Conservation (phyloP, 2,888 invertebrate genomes). For the Trissolcus japonicus region DNA sequence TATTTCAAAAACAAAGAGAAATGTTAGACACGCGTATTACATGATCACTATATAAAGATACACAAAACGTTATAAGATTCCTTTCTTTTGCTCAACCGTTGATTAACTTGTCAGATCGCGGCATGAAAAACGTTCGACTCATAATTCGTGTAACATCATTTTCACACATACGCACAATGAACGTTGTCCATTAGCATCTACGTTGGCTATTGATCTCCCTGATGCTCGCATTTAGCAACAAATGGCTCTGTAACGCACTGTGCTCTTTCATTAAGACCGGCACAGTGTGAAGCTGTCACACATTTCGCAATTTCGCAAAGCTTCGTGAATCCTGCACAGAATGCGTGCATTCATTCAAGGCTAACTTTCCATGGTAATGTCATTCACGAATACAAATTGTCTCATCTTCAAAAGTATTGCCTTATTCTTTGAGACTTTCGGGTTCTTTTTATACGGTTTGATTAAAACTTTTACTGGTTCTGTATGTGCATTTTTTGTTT, state of each 20-base stretch:
- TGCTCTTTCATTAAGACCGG: slow-evolving; percentile 48
- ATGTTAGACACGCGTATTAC: no score
- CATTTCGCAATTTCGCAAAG: slow-evolving; percentile 30
- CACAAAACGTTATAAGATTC: background rate
- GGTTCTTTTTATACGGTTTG: no score
- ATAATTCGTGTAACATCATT: slow-evolving; percentile 30
- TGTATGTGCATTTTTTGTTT: no score
- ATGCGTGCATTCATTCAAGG: slow-evolving; percentile 28
- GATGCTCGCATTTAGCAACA: slow-evolving; percentile 60
- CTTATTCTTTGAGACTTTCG: background rate
- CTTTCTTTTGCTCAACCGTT: background rate
- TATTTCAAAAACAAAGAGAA: no score
- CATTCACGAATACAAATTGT: slow-evolving; percentile 52
- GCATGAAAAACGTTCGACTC: slow-evolving; percentile 14
- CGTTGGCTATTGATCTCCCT: slow-evolving; percentile 35
- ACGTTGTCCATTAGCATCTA: slow-evolving; percentile 15
- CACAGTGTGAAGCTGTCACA: slow-evolving; percentile 19
- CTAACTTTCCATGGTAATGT: slow-evolving; percentile 76
- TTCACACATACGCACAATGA: slow-evolving; percentile 6
- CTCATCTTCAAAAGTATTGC: slow-evolving; percentile 16
- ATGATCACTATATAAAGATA: no score
- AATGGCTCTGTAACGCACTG: slow-evolving; percentile 16
- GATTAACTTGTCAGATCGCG: slow-evolving; percentile 11
- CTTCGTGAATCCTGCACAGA: slow-evolving; percentile 14
- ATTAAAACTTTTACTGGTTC: no score